phyloP scores from a whole-genome alignment of 2,113 vertebrate genomes.

The Corydoras sp. region DNA sequence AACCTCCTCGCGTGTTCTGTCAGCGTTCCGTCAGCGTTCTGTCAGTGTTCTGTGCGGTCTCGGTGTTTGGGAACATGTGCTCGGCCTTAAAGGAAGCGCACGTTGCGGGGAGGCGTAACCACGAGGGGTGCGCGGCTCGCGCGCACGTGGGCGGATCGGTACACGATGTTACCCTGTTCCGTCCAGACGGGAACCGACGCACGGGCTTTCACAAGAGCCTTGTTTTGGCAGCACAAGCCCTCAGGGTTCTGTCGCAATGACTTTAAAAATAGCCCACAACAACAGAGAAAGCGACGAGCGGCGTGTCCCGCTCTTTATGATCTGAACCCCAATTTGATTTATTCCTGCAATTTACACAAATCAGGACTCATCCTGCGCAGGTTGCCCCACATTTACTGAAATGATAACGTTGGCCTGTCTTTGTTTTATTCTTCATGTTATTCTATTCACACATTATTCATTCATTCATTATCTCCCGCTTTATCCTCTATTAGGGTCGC shows the following conservation, averaged over 20 bases:
- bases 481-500: too few relatives aligned
- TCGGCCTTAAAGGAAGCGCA: neutral
- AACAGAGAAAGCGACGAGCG: too few relatives aligned
- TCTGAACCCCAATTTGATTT: too few relatives aligned
- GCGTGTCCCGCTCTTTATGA: too few relatives aligned
- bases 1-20: too few relatives aligned
- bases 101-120: constrained; percentile 39
- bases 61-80: neutral
- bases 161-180: constrained; percentile 10
- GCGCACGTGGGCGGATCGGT: constrained; percentile 5
- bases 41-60: neutral
- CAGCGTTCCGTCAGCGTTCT: too few relatives aligned
- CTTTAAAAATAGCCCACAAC: constrained; percentile 37
- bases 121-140: constrained; percentile 18
- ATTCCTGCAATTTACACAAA: too few relatives aligned
- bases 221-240: constrained; percentile 1
- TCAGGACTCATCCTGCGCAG: too few relatives aligned
- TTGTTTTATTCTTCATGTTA: too few relatives aligned
- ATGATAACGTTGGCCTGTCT: too few relatives aligned
- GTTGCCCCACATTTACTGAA: too few relatives aligned
- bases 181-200: neutral
- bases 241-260: constrained; percentile 29
- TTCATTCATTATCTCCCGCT: neutral
- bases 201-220: neutral
- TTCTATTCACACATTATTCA: too few relatives aligned